phyloP scores from a whole-genome alignment of 2,888 invertebrate species.

The Mythimna loreyi region DNA sequence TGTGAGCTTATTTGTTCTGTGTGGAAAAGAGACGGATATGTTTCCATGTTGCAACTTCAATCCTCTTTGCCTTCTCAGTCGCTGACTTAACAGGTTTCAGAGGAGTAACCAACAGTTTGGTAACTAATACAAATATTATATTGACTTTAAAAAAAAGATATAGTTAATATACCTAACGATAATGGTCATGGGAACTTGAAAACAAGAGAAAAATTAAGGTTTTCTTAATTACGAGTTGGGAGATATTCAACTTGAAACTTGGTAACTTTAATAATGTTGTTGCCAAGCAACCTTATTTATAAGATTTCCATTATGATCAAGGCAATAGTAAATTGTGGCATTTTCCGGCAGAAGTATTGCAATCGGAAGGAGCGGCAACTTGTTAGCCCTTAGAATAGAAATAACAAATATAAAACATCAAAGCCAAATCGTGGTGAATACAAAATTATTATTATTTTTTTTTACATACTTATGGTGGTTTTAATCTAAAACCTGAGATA shows the following conservation, averaged over 20 bases:
- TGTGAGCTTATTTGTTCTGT: constrained; percentile 40
- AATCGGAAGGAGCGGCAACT: neutral
- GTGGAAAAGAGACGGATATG: constrained; percentile 75
- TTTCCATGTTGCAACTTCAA: constrained; percentile 62
- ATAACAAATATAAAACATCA: neutral
- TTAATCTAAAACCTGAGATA: neutral
- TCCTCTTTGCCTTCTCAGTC: constrained; percentile 80
- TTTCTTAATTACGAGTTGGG: neutral
- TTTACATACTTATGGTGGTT: neutral
- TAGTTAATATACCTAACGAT: neutral
- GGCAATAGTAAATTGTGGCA: neutral
- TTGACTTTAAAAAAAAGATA: neutral
- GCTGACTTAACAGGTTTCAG: constrained; percentile 88
- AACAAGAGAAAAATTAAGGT: neutral
- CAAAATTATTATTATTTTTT: too few species aligned
- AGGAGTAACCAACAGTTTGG: constrained; percentile 75
- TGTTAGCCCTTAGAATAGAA: neutral
- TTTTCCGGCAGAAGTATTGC: neutral
- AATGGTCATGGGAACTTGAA: neutral
- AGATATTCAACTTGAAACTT: too few species aligned
- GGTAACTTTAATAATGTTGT: neutral
- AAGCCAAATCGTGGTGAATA: neutral
- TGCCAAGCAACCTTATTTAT: neutral
- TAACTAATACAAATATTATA: constrained; percentile 6
- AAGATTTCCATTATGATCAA: neutral